Evolutionary conservation across 37 sponge, comb jelly and placozoan species (phyloP), one percentile per base, ranked within the genome.

Genomic region (Bolinopsis microptera): DNA sequence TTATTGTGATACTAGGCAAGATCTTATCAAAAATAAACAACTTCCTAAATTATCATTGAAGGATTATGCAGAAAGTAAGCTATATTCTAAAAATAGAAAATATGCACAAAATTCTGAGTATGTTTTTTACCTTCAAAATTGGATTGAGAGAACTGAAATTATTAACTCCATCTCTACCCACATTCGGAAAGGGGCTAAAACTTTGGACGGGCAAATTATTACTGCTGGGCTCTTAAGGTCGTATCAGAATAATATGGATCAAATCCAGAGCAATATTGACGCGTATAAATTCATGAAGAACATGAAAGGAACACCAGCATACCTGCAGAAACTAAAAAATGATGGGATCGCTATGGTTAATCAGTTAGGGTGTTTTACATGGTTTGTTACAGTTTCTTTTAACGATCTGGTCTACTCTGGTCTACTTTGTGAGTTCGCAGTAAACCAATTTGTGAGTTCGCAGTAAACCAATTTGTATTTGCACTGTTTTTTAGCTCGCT

Each of bases 51-150:
- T 72, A 28, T 30, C 75, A 8, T 30, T 72, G 18, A 72, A 72
- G 25, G 75, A 72, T 72, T 72, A 72, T 72, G 75, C 31, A 28
- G 75, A 28, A 24, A 28, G 31, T 21, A n/a, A 28, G 25, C 31
- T 72, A 8, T 72, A 30, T 21, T 30, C 31, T 21, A n/a, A 72
- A 21, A 28, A 72, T 21, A 72, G 75, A 24, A 28, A n/a, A 21
- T 72, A 23, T 72, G 75, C 75, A 72, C 75, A 72, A 72, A 72
- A 72, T 28, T 28, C 13, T 72, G 75, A 72, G 25, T 72, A 72
- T 72, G 75, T 72, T 21, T 72, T 72, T n/a, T 30, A n/a, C 5
- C 5, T 72, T 8, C 75, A 72, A 21, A 28, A n/a, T 28, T 72
- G 75, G 26, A 28, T 72, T 24, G 75, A 72, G 25, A 5, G 75